Percentiles rank a stretch among this genome's conserved stretches.
phyloP scores from a whole-genome alignment of 2,888 invertebrate species.

The Clusia tigrina region DNA sequence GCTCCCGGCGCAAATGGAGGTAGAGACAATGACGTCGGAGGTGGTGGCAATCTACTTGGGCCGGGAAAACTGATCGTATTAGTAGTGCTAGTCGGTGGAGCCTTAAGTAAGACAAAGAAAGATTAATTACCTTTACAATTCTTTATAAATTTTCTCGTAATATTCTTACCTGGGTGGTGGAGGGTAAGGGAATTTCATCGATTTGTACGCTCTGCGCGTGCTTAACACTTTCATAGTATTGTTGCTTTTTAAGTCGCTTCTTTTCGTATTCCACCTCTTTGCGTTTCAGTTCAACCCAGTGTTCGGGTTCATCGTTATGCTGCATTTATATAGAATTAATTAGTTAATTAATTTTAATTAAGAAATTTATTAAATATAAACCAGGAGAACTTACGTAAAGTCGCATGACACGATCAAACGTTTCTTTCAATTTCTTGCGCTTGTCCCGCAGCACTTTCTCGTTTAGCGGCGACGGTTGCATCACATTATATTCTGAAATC shows the following conservation, averaged over 20 bases:
- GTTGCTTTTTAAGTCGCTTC: conserved; percentile 83
- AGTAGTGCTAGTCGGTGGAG: conserved; percentile 23
- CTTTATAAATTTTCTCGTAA: not conserved
- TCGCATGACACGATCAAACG: conserved; percentile 90
- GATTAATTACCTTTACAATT: not conserved
- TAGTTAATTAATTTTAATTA: not conserved
- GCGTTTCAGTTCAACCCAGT: conserved; percentile 89
- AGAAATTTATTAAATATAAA: not conserved
- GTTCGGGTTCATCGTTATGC: conserved; percentile 96
- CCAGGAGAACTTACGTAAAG: conserved; percentile 83
- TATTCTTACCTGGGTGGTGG: conserved; percentile 28
- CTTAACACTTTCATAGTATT: conserved; percentile 93
- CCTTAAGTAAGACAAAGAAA: conserved; percentile 1
- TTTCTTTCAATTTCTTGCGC: conserved; percentile 92
- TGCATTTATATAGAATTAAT: conserved; percentile 57
- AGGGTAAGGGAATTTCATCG: conserved; percentile 92
- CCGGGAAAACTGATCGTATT: conserved; percentile 42
- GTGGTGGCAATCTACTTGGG: conserved; percentile 57
- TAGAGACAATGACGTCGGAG: conserved; percentile 57
- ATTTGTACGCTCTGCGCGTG: conserved; percentile 94
- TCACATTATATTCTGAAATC: conserved; percentile 87
- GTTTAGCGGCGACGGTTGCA: conserved; percentile 92
- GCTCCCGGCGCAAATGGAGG: conserved; percentile 68
- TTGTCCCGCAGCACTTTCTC: conserved; percentile 97
- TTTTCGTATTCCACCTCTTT: conserved; percentile 94